Evolutionary conservation across 2,797 vertebrate genomes (phyloP).

Genomic region (Threskiornis aethiopicus): DNA sequence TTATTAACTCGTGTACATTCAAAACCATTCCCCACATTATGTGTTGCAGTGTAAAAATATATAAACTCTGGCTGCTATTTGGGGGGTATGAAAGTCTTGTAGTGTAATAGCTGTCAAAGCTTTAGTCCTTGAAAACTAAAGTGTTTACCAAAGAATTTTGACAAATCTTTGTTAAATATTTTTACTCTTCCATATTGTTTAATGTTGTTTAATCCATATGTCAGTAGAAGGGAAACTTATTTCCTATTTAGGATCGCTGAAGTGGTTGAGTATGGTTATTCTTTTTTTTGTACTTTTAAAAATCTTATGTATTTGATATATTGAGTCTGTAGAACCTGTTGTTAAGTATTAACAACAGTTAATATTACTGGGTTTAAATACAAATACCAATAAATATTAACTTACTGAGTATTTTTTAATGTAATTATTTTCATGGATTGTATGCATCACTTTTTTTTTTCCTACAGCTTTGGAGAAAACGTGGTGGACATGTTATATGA

Average conservation of each 20-base stretch:
- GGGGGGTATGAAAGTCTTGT: neutral
- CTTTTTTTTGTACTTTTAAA: neutral
- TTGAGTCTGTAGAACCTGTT: neutral
- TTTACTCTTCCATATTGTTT: neutral
- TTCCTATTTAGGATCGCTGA: neutral
- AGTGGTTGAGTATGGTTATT: neutral
- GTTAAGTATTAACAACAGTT: neutral
- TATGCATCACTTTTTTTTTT: neutral
- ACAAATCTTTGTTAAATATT: neutral
- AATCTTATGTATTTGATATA: neutral
- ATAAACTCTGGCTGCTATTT: neutral
- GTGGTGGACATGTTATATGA: neutral
- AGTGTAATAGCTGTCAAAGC: neutral
- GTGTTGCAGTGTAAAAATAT: neutral
- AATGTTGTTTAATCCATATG: neutral
- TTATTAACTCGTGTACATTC: neutral
- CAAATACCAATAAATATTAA: neutral
- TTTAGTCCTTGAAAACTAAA: neutral
- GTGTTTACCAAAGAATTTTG: neutral
- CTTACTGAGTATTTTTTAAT: neutral
- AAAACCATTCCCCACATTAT: neutral
- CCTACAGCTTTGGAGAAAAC: neutral
- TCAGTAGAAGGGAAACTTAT: neutral
- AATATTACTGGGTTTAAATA: neutral
- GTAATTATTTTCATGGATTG: neutral